phyloP scores from a whole-genome alignment of 2,113 vertebrate genomes.

The Aptenodytes patagonicus region DNA sequence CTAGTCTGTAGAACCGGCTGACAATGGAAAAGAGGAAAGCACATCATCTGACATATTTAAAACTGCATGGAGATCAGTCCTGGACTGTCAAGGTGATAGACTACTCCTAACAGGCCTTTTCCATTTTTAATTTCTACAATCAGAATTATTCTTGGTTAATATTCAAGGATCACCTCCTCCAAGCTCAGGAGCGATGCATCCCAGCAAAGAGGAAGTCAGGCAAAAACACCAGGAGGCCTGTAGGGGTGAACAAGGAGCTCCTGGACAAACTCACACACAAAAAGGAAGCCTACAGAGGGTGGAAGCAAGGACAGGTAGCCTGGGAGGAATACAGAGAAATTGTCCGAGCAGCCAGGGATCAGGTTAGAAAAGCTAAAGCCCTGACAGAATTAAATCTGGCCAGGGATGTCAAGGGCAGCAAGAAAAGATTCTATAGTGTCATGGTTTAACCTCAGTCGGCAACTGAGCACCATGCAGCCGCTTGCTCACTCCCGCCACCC shows the following conservation, averaged over 20 bases:
- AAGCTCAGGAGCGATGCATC: neutral
- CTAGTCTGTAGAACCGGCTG: neutral
- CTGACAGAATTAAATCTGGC: neutral
- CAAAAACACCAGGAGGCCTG: neutral
- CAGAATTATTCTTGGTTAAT: neutral
- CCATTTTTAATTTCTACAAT: neutral
- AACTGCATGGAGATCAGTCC: neutral
- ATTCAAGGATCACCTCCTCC: neutral
- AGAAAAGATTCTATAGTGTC: neutral
- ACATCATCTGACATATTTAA: neutral
- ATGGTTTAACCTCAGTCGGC: too few species aligned
- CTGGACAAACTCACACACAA: neutral
- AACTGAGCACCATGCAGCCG: too few species aligned
- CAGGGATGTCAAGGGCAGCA: neutral
- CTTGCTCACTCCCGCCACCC: too few species aligned
- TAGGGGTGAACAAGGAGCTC: neutral
- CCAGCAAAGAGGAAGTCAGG: neutral
- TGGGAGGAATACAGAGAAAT: neutral
- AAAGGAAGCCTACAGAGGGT: neutral
- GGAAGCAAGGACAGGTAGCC: neutral
- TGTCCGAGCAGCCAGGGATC: neutral
- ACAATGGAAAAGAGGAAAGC: neutral
- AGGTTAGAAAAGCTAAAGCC: neutral
- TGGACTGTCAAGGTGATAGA: neutral
- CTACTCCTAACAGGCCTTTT: neutral